Evolutionary conservation across 2,888 invertebrate species (phyloP).

Genomic region (Melipona bicolor): DNA sequence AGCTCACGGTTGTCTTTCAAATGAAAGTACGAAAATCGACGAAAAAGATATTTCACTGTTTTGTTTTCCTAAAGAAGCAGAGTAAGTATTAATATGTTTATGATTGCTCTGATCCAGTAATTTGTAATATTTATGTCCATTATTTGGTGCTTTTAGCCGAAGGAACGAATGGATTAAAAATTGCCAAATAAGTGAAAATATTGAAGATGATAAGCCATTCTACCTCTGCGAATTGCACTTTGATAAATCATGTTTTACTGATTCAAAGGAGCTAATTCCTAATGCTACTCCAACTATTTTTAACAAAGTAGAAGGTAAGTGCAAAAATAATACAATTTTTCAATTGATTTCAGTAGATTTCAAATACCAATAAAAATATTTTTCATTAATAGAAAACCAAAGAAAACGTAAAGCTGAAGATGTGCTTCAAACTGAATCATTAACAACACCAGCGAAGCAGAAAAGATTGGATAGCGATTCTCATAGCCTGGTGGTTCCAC

Average conservation of each 20-base stretch:
- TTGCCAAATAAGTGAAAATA: constrained; percentile 44
- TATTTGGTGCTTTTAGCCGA: constrained; percentile 53
- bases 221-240: constrained; percentile 73
- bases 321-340: neutral
- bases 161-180: constrained; percentile 64
- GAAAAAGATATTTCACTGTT: constrained; percentile 64
- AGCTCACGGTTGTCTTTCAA: constrained; percentile 62
- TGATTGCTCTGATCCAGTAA: neutral
- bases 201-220: constrained; percentile 12
- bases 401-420: constrained; percentile 49
- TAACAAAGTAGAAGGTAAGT: constrained; percentile 60
- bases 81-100: constrained; percentile 54
- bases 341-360: neutral
- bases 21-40: constrained; percentile 57
- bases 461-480: constrained; percentile 56
- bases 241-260: constrained; percentile 57
- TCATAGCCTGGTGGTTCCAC: constrained; percentile 38
- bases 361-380: neutral
- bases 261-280: constrained; percentile 53
- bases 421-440: neutral
- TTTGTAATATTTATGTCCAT: neutral
- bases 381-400: constrained; percentile 30
- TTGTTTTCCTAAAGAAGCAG: constrained; percentile 64
- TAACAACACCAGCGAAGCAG: constrained; percentile 42
- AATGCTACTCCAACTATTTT: constrained; percentile 68